phyloP scores from a whole-genome alignment of 2,797 vertebrate species.

The Neosilurus hyrtlii region DNA sequence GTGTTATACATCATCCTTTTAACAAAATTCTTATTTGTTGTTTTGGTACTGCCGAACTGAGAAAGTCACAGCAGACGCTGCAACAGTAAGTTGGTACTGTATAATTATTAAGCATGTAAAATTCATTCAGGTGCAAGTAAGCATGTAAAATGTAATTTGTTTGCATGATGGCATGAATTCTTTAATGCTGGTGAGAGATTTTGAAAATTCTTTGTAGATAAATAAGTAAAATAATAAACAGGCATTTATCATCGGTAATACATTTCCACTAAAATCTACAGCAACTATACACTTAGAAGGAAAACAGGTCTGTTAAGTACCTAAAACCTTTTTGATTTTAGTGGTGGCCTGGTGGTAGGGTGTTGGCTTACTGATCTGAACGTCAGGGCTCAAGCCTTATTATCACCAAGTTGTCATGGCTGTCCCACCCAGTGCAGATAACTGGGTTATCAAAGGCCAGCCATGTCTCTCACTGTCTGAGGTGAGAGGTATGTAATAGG shows the following conservation, averaged over 20 bases:
- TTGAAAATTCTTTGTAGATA: not conserved
- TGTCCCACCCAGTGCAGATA: too few relatives aligned
- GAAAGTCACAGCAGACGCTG: not conserved
- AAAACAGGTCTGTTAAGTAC: not conserved
- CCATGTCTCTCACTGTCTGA: too few relatives aligned
- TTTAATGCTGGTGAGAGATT: not conserved
- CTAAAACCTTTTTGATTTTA: not conserved
- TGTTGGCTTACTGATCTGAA: too few relatives aligned
- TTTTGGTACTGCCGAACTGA: not conserved
- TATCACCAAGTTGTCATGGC: too few relatives aligned
- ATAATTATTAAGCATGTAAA: not conserved
- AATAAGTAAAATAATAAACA: not conserved
- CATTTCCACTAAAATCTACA: not conserved
- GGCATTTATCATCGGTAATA: not conserved
- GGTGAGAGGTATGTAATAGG: too few relatives aligned
- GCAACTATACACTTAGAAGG: not conserved
- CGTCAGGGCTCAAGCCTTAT: too few relatives aligned
- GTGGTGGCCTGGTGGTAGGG: too few relatives aligned
- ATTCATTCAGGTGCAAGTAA: not conserved
- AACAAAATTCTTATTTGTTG: not conserved
- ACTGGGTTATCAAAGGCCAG: too few relatives aligned
- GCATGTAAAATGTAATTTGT: not conserved
- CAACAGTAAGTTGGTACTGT: constrained; percentile 2
- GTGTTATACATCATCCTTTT: not conserved
- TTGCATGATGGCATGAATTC: not conserved